Percentiles rank a stretch among this genome's conserved stretches.
Conservation (phyloP, 2,888 invertebrate genomes). For the Netelia fuscicornis region DNA sequence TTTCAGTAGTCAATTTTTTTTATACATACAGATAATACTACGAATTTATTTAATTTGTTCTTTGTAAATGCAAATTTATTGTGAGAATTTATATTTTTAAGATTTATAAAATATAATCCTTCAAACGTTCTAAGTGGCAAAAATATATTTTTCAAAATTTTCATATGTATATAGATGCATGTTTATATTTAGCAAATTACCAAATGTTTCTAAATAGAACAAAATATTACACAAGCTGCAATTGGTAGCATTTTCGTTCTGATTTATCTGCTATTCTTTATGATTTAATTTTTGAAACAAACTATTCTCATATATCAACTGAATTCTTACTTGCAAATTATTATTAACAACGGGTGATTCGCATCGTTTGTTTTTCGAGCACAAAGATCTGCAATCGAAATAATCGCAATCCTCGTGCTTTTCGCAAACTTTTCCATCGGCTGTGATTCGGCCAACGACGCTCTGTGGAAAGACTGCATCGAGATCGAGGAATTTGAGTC, state of each 20-base stretch:
- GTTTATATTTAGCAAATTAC: too few relatives aligned
- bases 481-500: constrained; percentile 88
- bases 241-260: too few relatives aligned
- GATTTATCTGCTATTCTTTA: too few relatives aligned
- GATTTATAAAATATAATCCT: too few relatives aligned
- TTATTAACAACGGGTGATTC: constrained; percentile 87
- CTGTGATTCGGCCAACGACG: constrained; percentile 85
- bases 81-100: too few relatives aligned
- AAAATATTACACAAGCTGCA: too few relatives aligned
- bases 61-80: too few relatives aligned
- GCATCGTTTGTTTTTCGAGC: constrained; percentile 87
- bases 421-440: constrained; percentile 85
- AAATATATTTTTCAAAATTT: not conserved
- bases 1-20: too few relatives aligned
- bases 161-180: too few relatives aligned
- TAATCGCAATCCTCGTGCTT: constrained; percentile 89
- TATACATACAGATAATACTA: too few relatives aligned
- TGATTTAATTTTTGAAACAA: not conserved
- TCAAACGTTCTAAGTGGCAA: not conserved
- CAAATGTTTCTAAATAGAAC: too few relatives aligned
- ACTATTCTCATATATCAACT: not conserved
- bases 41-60: too few relatives aligned
- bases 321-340: constrained; percentile 85
- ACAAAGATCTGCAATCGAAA: constrained; percentile 89
- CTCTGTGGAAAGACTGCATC: constrained; percentile 88